Conservation (phyloP, 2,113 vertebrate species). For the Taurulus bubalis region DNA sequence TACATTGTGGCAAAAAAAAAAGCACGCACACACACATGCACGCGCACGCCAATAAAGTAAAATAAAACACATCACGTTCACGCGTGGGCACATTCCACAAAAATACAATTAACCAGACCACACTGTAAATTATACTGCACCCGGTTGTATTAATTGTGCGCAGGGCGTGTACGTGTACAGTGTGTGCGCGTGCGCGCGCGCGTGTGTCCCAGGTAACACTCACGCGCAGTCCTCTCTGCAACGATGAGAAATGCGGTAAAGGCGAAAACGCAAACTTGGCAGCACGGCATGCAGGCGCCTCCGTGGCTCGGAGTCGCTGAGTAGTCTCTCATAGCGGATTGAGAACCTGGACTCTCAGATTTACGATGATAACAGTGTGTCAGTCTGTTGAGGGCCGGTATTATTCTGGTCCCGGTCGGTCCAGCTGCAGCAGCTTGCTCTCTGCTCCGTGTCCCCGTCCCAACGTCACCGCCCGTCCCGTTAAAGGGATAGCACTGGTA, state of each 20-base stretch:
- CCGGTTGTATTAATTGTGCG: not conserved
- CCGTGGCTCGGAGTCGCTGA: conserved; percentile 49
- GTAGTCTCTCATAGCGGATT: conserved; percentile 73
- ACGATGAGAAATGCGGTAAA: conserved; percentile 80
- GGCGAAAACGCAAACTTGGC: conserved; percentile 78
- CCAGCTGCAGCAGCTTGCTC: conserved; percentile 60
- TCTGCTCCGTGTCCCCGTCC: conserved; percentile 28
- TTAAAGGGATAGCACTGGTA: conserved; percentile 68
- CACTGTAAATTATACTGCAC: not conserved
- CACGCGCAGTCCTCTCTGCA: conserved; percentile 82
- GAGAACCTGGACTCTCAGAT: not conserved
- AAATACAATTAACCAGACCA: not conserved
- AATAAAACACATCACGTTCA: conserved; percentile 3
- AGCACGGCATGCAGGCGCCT: conserved; percentile 75
- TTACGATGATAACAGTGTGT: not conserved
- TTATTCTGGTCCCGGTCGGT: conserved; percentile 49
- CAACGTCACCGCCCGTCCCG: conserved; percentile 63
- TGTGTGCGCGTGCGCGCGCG: conserved; percentile 2
- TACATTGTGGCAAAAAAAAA: not conserved
- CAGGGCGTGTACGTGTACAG: conserved; percentile 4
- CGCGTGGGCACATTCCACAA: not conserved
- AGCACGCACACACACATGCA: not conserved
- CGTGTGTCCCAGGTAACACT: conserved; percentile 73
- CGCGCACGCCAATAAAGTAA: conserved; percentile 33
- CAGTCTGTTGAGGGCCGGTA: not conserved